Percentiles rank a stretch among this genome's conserved stretches.
Evolutionary conservation across 2,113 vertebrate species (phyloP).

Genomic region (Rhinichthys klamathensis): DNA sequence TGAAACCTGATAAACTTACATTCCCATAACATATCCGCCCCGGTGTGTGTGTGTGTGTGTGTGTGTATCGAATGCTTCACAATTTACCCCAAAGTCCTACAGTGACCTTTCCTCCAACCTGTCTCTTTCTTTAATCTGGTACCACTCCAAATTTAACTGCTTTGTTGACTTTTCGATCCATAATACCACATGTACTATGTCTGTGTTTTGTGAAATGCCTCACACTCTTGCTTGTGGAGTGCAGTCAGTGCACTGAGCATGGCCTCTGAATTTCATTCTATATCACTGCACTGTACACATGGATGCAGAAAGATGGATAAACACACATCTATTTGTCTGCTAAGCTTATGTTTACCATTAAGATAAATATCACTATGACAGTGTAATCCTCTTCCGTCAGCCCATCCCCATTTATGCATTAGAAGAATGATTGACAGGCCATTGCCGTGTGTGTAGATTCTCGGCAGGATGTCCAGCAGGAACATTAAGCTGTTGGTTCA

Average conservation of each 20-base stretch:
- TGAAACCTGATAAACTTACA: constrained; percentile 48
- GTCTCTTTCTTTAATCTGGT: constrained; percentile 52
- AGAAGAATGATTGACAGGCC: constrained; percentile 53
- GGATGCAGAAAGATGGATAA: background rate
- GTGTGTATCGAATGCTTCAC: constrained; percentile 10
- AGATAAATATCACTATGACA: constrained; percentile 54
- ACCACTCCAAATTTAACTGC: constrained; percentile 44
- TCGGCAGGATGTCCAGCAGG: constrained; percentile 46
- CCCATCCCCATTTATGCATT: constrained; percentile 48
- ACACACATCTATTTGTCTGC: constrained; percentile 29
- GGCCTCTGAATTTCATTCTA: constrained; percentile 28
- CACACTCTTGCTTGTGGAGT: background rate
- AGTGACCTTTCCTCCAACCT: constrained; percentile 38
- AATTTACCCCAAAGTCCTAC: constrained; percentile 23
- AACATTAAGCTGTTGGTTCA: constrained; percentile 52
- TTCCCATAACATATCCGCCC: constrained; percentile 43
- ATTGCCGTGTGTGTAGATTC: constrained; percentile 50
- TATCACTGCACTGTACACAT: background rate
- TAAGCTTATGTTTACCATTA: constrained; percentile 43
- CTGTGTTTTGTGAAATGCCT: constrained; percentile 11
- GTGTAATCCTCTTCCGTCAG: constrained; percentile 44
- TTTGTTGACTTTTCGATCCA: constrained; percentile 40
- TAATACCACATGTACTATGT: constrained; percentile 20
- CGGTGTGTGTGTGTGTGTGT: constrained; percentile 26
- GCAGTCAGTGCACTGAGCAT: background rate